A percentile compares a stretch with the other conserved stretches of the same genome.
These are phyloP conservation scores for Nyctibius bracteatus DNA, from an alignment of 2,113 vertebrate genomes.

Conservation along the genomic window DNA sequence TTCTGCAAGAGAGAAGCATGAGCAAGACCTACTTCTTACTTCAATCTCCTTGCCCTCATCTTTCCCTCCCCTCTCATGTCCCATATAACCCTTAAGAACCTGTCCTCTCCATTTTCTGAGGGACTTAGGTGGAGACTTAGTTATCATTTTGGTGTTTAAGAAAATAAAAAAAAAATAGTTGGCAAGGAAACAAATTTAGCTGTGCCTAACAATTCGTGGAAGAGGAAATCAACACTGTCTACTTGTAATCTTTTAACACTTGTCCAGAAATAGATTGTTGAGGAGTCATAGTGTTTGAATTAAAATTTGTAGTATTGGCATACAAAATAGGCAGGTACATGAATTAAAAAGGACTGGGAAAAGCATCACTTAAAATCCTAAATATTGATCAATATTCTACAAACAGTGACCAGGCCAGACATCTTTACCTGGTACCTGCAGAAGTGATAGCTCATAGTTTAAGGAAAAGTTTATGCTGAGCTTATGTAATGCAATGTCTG, in stretches of 20 bases:
- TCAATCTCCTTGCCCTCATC: constrained; percentile 45
- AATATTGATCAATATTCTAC: neutral
- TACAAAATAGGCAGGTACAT: neutral
- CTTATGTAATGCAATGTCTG: neutral
- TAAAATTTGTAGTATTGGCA: neutral
- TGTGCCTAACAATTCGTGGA: constrained; percentile 14
- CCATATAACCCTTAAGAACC: constrained; percentile 26
- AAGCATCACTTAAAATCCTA: neutral
- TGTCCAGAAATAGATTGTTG: constrained; percentile 25
- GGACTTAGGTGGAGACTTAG: neutral
- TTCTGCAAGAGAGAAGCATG: constrained; percentile 22
- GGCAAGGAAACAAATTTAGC: constrained; percentile 33
- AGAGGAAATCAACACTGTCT: constrained; percentile 44
- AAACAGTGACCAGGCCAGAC: neutral
- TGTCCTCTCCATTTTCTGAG: neutral
- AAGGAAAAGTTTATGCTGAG: neutral
- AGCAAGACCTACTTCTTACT: constrained; percentile 69
- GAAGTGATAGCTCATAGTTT: neutral
- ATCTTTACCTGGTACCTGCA: neutral
- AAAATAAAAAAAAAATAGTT: neutral
- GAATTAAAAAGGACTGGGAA: neutral
- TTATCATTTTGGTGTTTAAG: neutral
- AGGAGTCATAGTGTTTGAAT: neutral
- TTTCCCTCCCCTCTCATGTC: constrained; percentile 11
- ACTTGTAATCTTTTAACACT: constrained; percentile 14